phyloP scores from a whole-genome alignment of 1,140 invertebrate species.

The Oedothorax gibbosus region DNA sequence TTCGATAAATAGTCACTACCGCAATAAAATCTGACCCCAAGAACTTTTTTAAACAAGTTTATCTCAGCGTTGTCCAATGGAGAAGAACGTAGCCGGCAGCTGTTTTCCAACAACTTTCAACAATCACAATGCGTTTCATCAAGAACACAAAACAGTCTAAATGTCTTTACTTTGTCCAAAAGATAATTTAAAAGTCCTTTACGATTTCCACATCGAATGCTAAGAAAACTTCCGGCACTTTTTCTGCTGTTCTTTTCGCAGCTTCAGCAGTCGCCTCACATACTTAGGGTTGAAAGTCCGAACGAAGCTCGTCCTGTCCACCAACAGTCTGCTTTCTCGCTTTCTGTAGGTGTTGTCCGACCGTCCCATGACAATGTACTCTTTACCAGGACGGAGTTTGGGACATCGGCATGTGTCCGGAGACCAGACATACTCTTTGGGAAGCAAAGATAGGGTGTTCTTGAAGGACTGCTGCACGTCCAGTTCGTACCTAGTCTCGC shows the following conservation, averaged over 20 bases:
- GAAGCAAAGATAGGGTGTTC: slow-evolving; percentile 61
- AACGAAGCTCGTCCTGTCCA: slow-evolving; percentile 61
- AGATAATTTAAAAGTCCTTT: slow-evolving; percentile 11
- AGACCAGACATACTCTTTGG: slow-evolving; percentile 62
- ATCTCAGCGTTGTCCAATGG: too few species aligned
- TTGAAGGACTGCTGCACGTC: slow-evolving; percentile 63
- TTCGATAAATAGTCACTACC: too few species aligned
- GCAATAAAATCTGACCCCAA: too few species aligned
- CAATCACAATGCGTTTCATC: background rate
- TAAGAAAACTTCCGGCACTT: slow-evolving; percentile 61
- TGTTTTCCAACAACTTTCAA: background rate
- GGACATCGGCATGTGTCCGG: slow-evolving; percentile 60
- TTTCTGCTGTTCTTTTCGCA: slow-evolving; percentile 61
- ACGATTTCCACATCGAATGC: background rate
- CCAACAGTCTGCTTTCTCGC: slow-evolving; percentile 61
- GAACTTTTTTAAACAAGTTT: too few species aligned
- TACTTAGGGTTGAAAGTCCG: slow-evolving; percentile 60
- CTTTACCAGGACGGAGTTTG: slow-evolving; percentile 56
- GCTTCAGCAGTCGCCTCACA: slow-evolving; percentile 58
- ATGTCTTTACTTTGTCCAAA: background rate
- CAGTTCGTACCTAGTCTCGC: slow-evolving; percentile 63
- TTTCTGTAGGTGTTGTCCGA: slow-evolving; percentile 61
- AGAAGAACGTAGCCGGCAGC: background rate
- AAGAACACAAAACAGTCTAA: background rate
- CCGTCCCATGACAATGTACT: slow-evolving; percentile 63